Conservation (phyloP, 1,140 invertebrate genomes). For the Luehdorfia chinensis region DNA sequence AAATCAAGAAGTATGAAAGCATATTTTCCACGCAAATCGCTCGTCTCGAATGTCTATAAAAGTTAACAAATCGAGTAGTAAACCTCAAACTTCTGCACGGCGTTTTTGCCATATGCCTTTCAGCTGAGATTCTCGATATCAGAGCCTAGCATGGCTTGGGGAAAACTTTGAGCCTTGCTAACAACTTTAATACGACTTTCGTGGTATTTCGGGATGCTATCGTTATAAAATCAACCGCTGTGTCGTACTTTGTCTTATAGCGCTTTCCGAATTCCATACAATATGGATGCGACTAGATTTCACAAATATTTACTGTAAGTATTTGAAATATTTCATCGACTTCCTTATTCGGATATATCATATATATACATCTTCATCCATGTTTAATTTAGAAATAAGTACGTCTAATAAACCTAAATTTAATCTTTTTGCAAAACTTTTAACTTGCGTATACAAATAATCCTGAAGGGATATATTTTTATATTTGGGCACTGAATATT, state of each 20-base stretch:
- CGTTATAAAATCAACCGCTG: constrained; percentile 42
- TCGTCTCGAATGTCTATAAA: constrained; percentile 32
- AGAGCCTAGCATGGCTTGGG: constrained; percentile 34
- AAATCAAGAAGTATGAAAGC: no score
- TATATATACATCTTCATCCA: no score
- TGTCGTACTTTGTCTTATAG: constrained; percentile 29
- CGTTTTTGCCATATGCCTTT: constrained; percentile 31
- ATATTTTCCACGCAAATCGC: no score
- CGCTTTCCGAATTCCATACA: not conserved
- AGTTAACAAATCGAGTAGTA: constrained; percentile 49
- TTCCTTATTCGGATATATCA: no score
- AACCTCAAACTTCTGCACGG: constrained; percentile 29
- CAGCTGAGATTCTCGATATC: constrained; percentile 35
- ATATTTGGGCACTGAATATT: no score
- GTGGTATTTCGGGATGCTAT: constrained; percentile 39
- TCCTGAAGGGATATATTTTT: no score
- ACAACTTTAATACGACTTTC: constrained; percentile 50
- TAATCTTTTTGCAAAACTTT: no score
- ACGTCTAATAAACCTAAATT: no score
- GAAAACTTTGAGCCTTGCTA: constrained; percentile 33
- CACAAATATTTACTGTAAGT: not conserved
- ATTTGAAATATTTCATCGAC: no score
- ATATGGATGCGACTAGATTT: not conserved
- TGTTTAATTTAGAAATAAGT: no score
- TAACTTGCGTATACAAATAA: no score